Evolutionary conservation across 2,797 vertebrate species (phyloP).

Genomic region (Myotis daubentonii): DNA sequence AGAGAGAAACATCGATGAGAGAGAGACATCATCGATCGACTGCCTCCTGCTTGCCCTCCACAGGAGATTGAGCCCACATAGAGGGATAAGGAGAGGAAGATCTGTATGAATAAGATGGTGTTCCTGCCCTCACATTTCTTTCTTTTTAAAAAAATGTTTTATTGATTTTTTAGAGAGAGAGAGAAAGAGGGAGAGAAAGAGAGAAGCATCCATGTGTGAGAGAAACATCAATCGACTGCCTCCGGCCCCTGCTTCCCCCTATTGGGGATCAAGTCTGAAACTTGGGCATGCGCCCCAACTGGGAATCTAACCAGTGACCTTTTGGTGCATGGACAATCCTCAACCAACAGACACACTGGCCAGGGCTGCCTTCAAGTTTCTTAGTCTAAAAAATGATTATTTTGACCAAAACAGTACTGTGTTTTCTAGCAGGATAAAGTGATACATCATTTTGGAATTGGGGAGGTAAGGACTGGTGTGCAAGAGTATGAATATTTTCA

Average conservation of each 20-base stretch:
- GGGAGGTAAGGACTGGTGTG: background rate
- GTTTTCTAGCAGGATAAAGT: background rate
- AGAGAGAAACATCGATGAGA: too few relatives aligned
- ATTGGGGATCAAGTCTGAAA: background rate
- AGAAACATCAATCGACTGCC: background rate
- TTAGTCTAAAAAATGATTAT: constrained; percentile 1
- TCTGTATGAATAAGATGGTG: background rate
- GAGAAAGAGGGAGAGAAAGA: background rate
- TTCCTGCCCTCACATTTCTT: constrained; percentile 17
- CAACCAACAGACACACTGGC: background rate
- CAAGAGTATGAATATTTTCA: background rate
- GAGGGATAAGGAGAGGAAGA: background rate
- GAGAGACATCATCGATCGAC: too few relatives aligned
- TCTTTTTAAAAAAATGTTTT: background rate
- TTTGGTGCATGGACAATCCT: background rate
- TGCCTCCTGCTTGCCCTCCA: too few relatives aligned
- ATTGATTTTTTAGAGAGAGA: background rate
- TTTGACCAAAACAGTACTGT: background rate
- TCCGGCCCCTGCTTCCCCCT: background rate
- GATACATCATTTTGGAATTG: constrained; percentile 27
- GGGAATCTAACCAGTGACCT: background rate
- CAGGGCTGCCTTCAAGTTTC: background rate
- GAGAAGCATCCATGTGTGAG: background rate
- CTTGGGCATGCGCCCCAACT: background rate
- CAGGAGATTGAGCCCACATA: background rate